Base-by-base conservation (phyloP, 92 coral and sea anemone species). In the Phymanthus crucifer region DNA sequence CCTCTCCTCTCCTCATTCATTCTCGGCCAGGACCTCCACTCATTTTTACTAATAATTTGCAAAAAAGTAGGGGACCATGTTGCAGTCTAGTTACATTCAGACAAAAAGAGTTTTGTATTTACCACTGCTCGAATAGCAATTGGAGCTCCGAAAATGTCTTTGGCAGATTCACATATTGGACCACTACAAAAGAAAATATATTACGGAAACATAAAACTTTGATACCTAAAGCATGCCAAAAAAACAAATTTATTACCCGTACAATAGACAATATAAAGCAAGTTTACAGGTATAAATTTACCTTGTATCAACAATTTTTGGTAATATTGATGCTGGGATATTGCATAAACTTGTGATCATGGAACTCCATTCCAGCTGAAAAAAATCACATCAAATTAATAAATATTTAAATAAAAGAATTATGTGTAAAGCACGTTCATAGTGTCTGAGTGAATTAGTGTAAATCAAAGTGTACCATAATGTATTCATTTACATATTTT, bases 301-400 rank as follows among this genome's bases (percentile, higher is more conserved):
- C 99, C 99, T 90, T 69, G 99, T 95, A 72, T 95, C 99, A 2
- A 95, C 86, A 24, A 95, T 71, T 66, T 73, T 74, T 35, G 99
- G 99, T 38, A 95, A 71, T 32, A 93, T 85, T 32, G 91, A 38
- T 61, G 83, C 23, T 3, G 98, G 97, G 40, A 95, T 86, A 23
- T 77, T 82, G 23, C 93, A 58, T 46, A 95, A 19, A 23, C 83
- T 40, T 2, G 94, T 85, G 14, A 95, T 26, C 18, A 95, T 16
- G 57, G 98, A 80, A 73, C 99, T 95, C 99, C 99, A 96, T 43
- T 94, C 93, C 94, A 96, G 77, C 99, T 96, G 47, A 2, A 70
- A 67, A 23, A 16, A 79, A 34, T 64, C 35, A 69, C 27, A 43
- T 11, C 40, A 36, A 68, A 27, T n/a, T n/a, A n/a, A n/a, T n/a